Percentiles rank a stretch among this genome's conserved stretches.
These are phyloP conservation scores for Drosophila funebris DNA, from an alignment of 1,140 invertebrate genomes.

Conservation along the genomic window DNA sequence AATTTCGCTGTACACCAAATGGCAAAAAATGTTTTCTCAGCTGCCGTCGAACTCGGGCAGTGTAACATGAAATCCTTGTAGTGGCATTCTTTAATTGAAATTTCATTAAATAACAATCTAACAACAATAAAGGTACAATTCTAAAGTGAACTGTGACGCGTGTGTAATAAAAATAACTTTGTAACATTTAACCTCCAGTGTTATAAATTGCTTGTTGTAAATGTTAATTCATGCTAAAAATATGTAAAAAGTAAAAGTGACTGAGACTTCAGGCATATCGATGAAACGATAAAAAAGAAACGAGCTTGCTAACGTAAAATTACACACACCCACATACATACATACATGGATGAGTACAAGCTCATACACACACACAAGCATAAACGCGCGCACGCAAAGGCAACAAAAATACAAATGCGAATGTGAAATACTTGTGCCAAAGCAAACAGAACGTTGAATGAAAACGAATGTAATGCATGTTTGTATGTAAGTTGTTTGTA, in stretches of 20 bases:
- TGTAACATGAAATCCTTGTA: too few relatives aligned
- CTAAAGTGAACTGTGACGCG: background rate
- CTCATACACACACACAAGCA: slow-evolving; percentile 40
- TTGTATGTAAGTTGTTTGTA: background rate
- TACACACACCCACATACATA: slow-evolving; percentile 54
- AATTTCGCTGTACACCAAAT: slow-evolving; percentile 80
- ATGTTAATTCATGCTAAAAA: slow-evolving; percentile 9
- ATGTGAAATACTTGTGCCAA: slow-evolving; percentile 38
- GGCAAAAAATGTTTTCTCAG: slow-evolving; percentile 56
- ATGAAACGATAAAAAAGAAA: slow-evolving; percentile 65
- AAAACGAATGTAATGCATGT: slow-evolving; percentile 32
- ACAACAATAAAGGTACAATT: background rate
- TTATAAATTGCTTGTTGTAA: slow-evolving; percentile 14
- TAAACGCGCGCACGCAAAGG: slow-evolving; percentile 29
- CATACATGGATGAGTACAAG: slow-evolving; percentile 7
- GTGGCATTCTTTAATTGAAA: too few relatives aligned
- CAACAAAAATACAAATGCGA: slow-evolving; percentile 27
- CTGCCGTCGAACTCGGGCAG: slow-evolving; percentile 31
- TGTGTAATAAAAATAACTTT: slow-evolving; percentile 9
- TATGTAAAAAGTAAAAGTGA: slow-evolving; percentile 75
- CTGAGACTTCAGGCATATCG: slow-evolving; percentile 60
- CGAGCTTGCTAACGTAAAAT: slow-evolving; percentile 57
- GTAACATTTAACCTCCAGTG: slow-evolving; percentile 15
- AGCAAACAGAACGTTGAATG: slow-evolving; percentile 56
- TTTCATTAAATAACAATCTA: slow-evolving; percentile 12